Percentiles rank a stretch among this genome's conserved stretches.
These are phyloP conservation scores for Lochmaea crataegi DNA, from an alignment of 2,888 invertebrate species.

Conservation along the genomic window DNA sequence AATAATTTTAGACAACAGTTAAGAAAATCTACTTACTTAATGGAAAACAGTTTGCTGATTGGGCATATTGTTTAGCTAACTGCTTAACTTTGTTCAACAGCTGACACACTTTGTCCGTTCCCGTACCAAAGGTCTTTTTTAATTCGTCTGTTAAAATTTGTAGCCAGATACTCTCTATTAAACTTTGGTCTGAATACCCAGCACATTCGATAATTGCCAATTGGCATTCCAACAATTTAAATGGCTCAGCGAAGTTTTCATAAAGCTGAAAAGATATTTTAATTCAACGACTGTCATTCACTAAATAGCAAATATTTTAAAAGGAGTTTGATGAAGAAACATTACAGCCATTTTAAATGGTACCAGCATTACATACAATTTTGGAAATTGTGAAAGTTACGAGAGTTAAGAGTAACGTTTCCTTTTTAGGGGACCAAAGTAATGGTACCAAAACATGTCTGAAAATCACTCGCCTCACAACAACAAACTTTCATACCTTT, in stretches of 20 bases:
- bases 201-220: conserved; percentile 95
- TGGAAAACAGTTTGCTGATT: conserved; percentile 89
- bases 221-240: conserved; percentile 92
- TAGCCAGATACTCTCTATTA: conserved; percentile 93
- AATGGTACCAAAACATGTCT: too few relatives aligned
- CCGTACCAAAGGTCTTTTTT: conserved; percentile 61
- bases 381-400: too few relatives aligned
- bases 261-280: conserved; percentile 72
- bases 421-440: too few relatives aligned
- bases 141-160: conserved; percentile 78
- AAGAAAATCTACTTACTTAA: conserved; percentile 71
- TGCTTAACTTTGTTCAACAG: conserved; percentile 81
- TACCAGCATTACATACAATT: too few relatives aligned
- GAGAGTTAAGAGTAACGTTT: too few relatives aligned
- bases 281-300: too few relatives aligned
- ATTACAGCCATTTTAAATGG: too few relatives aligned
- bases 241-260: conserved; percentile 91
- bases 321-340: too few relatives aligned
- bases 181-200: conserved; percentile 84
- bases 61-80: conserved; percentile 81
- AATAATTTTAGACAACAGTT: too few relatives aligned
- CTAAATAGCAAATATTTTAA: too few relatives aligned
- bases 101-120: conserved; percentile 73
- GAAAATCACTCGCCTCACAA: too few relatives aligned
- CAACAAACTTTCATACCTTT: too few relatives aligned